These are phyloP conservation scores for Micromesistius poutassou DNA, from an alignment of 2,797 vertebrate species.

Conservation along the genomic window DNA sequence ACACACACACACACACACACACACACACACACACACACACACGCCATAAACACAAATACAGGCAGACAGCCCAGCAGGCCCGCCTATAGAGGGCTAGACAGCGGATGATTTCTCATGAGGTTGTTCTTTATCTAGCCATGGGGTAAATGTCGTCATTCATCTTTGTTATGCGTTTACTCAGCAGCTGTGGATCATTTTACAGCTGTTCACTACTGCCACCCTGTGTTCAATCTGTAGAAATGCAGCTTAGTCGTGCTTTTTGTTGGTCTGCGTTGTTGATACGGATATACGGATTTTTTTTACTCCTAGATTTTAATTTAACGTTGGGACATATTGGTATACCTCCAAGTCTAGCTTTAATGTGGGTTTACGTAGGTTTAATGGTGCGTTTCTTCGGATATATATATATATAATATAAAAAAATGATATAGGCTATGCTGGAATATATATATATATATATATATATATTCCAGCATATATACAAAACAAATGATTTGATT, in stretches of 20 bases:
- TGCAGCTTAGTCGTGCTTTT: neutral
- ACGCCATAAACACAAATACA: neutral
- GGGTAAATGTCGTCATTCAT: neutral
- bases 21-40: no score
- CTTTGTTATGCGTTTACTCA: neutral
- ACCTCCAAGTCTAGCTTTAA: no score
- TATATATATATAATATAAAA: no score
- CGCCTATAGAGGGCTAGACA: neutral
- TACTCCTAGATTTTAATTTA: no score
- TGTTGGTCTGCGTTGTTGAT: neutral
- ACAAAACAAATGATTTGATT: no score
- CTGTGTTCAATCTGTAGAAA: constrained; percentile 17
- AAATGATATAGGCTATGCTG: no score
- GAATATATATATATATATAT: no score
- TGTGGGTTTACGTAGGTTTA: no score
- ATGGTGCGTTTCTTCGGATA: no score
- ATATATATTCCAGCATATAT: no score
- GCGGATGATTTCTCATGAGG: neutral
- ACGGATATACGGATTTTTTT: neutral
- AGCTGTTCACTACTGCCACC: constrained; percentile 36
- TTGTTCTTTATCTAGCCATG: neutral
- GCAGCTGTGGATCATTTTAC: neutral
- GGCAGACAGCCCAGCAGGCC: neutral
- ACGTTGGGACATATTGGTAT: no score
- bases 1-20: no score